Percentiles rank a stretch among this genome's conserved stretches.
Evolutionary conservation across 2,113 vertebrate genomes (phyloP).

Genomic region (Dissostichus mawsoni): DNA sequence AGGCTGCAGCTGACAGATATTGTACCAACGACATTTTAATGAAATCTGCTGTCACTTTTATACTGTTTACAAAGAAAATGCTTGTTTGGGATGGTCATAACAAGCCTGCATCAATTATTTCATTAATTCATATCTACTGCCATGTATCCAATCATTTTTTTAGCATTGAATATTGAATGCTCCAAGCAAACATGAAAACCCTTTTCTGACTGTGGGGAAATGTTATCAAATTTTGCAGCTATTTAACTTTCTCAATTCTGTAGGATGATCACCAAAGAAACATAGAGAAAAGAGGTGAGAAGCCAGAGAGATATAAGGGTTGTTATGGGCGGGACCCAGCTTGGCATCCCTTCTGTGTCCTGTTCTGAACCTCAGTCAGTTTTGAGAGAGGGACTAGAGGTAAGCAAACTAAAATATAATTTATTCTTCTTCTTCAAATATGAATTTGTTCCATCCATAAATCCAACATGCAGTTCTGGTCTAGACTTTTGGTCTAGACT

Average conservation of each 20-base stretch:
- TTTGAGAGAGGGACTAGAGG: not conserved
- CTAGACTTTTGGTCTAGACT: not conserved
- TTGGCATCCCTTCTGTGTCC: constrained; percentile 12
- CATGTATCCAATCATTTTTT: not conserved
- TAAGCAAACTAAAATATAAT: not conserved
- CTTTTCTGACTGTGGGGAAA: not conserved
- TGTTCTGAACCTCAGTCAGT: constrained; percentile 24
- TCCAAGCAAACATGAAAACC: not conserved
- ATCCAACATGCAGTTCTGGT: not conserved
- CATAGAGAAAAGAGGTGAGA: not conserved
- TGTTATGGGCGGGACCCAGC: constrained; percentile 11
- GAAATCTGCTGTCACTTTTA: not conserved
- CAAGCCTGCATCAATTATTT: not conserved
- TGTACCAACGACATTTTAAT: not conserved
- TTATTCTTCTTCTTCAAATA: not conserved
- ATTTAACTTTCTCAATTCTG: not conserved
- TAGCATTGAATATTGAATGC: not conserved
- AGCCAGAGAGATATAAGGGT: constrained; percentile 18
- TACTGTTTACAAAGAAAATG: not conserved
- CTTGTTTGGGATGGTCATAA: not conserved
- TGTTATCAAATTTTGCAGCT: constrained; percentile 1
- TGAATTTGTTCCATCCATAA: not conserved
- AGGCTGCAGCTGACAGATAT: not conserved
- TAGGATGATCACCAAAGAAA: not conserved
- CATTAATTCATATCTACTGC: not conserved